A percentile compares a stretch with the other conserved stretches of the same genome.
Conservation (phyloP, 2,888 invertebrate species). For the Sturmia bella region DNA sequence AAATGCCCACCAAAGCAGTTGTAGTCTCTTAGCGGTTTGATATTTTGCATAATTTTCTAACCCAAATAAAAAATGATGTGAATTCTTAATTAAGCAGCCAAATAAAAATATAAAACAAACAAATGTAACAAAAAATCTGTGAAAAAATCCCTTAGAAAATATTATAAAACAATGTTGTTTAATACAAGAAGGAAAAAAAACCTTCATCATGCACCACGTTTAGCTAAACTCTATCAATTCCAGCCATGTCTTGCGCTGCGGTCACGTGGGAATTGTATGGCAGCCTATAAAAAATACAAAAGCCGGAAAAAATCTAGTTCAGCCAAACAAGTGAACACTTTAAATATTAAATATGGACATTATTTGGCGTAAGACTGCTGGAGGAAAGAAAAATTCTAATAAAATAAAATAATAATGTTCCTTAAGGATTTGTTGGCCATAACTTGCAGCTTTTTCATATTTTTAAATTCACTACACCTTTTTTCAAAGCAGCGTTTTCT, state of each 20-base stretch:
- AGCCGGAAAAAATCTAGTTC: not conserved
- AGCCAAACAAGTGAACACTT: conserved; percentile 60
- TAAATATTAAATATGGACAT: conserved; percentile 69
- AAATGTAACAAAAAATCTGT: conserved; percentile 61
- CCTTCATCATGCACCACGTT: conserved; percentile 48
- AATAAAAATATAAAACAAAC: conserved; percentile 44
- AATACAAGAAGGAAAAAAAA: not conserved
- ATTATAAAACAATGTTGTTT: conserved; percentile 37
- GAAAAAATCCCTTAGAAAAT: conserved; percentile 63
- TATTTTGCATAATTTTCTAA: conserved; percentile 81
- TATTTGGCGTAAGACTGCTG: conserved; percentile 27
- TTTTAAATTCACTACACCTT: conserved; percentile 21
- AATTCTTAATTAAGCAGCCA: conserved; percentile 81
- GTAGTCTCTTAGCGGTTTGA: conserved; percentile 63
- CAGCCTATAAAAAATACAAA: conserved; percentile 46
- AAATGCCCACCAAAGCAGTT: conserved; percentile 24
- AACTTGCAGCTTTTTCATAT: conserved; percentile 20
- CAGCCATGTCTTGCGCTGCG: conserved; percentile 35
- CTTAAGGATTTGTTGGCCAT: conserved; percentile 59
- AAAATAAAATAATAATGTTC: conserved; percentile 68
- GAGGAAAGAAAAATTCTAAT: conserved; percentile 52
- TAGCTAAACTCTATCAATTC: conserved; percentile 38
- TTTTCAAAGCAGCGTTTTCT: conserved; percentile 22
- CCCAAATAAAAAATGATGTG: conserved; percentile 82
- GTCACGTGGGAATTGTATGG: conserved; percentile 73